Evolutionary conservation across 2,797 vertebrate genomes (phyloP), one percentile per base, ranked within the genome.

Genomic region (Botia kubotai): DNA sequence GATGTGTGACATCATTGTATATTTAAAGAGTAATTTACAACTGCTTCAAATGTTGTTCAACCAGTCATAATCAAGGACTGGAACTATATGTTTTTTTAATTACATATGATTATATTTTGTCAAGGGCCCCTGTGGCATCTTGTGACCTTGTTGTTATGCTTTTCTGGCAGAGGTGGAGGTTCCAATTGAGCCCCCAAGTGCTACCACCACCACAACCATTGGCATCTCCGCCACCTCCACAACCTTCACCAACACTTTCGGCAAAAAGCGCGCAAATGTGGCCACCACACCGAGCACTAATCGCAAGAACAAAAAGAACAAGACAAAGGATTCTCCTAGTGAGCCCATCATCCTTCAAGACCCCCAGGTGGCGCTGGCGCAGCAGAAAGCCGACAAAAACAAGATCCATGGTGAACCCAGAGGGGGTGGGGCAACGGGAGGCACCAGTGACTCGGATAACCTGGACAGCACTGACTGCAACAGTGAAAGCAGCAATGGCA

Each of bases 231-330:
- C 98, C 77, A 99, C 98, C 86, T 99, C 97, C 88, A 84, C 96
- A 88, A 98, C 97, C 85, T 99, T 99, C 93, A 96, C 96, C 87
- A 97, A 95, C 87, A 96, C 93, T 73, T 99, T 98, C 88, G 96
- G 97, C 82, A 99, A 99, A 90, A 99, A 99, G 92, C 95, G 98
- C 85, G 95, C 96, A 80, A 96, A 94, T 29, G 96, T 98, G 89
- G 96, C 96, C 86, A 98, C 97, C 69, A 98, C 97, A 17, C 97
- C 97, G 13, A 97, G 95, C 92, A 95, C 95, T 88, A 98, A 96
- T 57, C 94, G 96, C 81, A 99, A 99, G 93, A 98, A 96, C 90
- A 99, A 99, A 94, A 99, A 99, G 93, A 99, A 98, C 84, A 99
- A 99, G 95, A 98, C 96, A 13, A 98, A 98, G 94, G 97, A 99